These are phyloP conservation scores for Thunnus thynnus DNA, from an alignment of 2,113 vertebrate genomes.

Conservation along the genomic window DNA sequence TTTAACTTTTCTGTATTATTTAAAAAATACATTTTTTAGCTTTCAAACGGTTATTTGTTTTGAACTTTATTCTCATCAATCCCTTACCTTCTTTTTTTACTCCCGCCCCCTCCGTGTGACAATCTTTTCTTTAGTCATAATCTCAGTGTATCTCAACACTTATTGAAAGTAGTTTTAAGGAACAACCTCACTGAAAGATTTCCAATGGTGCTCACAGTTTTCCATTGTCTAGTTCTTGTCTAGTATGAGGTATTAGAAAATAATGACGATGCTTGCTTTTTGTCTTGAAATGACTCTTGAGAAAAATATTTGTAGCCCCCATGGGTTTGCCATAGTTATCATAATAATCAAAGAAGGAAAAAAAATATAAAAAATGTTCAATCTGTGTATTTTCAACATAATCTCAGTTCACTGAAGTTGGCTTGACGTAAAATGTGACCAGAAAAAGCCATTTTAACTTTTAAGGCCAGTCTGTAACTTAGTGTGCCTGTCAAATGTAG, in stretches of 20 bases:
- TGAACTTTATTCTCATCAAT: background rate
- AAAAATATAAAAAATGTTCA: background rate
- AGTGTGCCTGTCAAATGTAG: slow-evolving; percentile 56
- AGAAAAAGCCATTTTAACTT: slow-evolving; percentile 63
- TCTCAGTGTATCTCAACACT: slow-evolving; percentile 17
- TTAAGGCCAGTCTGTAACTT: slow-evolving; percentile 68
- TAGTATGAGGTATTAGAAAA: background rate
- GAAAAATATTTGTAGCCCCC: background rate
- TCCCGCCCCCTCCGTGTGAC: slow-evolving; percentile 26
- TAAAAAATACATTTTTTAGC: background rate
- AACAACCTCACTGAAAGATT: slow-evolving; percentile 45
- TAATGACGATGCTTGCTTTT: background rate
- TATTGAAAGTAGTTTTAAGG: slow-evolving; percentile 4
- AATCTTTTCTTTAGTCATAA: slow-evolving; percentile 9
- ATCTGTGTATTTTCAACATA: too few species aligned
- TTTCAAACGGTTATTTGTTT: background rate
- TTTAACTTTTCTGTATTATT: background rate
- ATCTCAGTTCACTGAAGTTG: slow-evolving; percentile 31
- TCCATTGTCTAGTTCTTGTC: slow-evolving; percentile 19
- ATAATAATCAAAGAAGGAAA: background rate
- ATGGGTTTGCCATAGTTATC: slow-evolving; percentile 25
- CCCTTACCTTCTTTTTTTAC: background rate
- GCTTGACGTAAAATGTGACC: slow-evolving; percentile 31
- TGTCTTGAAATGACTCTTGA: slow-evolving; percentile 4
- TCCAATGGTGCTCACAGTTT: slow-evolving; percentile 61